A percentile compares a stretch with the other conserved stretches of the same genome.
Evolutionary conservation across 2,113 vertebrate genomes (phyloP).

Genomic region (Spea bombifrons): DNA sequence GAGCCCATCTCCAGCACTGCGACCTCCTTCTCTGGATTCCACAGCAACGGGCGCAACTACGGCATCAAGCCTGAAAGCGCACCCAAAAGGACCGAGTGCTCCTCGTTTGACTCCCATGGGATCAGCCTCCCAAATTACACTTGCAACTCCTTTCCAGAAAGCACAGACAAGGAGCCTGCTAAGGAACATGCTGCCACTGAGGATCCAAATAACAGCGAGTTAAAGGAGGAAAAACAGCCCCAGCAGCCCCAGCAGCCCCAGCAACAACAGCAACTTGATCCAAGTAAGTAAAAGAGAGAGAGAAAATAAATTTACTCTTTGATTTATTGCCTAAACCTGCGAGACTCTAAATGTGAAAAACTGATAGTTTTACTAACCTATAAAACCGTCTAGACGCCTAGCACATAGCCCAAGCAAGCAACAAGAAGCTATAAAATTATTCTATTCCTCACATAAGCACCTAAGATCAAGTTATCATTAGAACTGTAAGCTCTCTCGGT

Average conservation of each 20-base stretch:
- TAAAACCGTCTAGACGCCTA: constrained; percentile 96
- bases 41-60: constrained; percentile 75
- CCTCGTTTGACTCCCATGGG: constrained; percentile 74
- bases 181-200: constrained; percentile 72
- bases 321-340: constrained; percentile 96
- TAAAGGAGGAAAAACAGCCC: constrained; percentile 89
- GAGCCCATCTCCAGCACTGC: constrained; percentile 80
- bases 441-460: constrained; percentile 70
- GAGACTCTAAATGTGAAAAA: constrained; percentile 93
- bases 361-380: constrained; percentile 99
- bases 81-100: constrained; percentile 76
- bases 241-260: constrained; percentile 67
- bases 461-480: constrained; percentile 69
- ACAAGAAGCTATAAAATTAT: constrained; percentile 75
- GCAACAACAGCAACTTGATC: constrained; percentile 89
- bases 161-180: constrained; percentile 76
- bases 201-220: constrained; percentile 80
- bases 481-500: constrained; percentile 70
- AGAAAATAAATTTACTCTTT: constrained; percentile 77
- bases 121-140: constrained; percentile 75
- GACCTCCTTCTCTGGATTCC: constrained; percentile 77
- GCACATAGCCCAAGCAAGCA: constrained; percentile 75
- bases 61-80: constrained; percentile 82
- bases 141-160: constrained; percentile 72
- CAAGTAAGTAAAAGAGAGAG: constrained; percentile 81